Conservation (phyloP, 2,113 vertebrate species). For the Catharus fuscescens region DNA sequence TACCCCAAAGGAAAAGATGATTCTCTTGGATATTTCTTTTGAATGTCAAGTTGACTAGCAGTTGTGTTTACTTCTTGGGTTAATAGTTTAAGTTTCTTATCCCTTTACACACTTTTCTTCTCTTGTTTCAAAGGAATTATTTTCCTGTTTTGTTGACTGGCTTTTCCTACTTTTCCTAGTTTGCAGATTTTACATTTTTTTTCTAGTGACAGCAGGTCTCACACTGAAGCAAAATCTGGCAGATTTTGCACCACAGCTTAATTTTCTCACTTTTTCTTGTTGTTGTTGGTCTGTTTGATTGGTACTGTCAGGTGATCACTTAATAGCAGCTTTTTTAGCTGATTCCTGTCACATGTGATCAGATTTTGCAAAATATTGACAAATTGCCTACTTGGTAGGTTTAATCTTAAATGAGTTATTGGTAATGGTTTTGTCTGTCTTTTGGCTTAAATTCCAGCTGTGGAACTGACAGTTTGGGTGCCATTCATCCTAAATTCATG, state of each 20-base stretch:
- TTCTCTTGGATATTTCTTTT: slow-evolving; percentile 15
- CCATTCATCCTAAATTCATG: background rate
- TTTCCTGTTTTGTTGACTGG: background rate
- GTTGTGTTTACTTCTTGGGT: slow-evolving; percentile 27
- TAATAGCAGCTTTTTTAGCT: background rate
- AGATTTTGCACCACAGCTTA: background rate
- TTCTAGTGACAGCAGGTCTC: background rate
- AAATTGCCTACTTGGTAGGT: background rate
- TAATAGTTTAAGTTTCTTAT: background rate
- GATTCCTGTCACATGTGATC: background rate
- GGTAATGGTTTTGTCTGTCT: background rate
- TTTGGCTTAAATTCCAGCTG: background rate
- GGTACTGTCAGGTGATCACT: background rate
- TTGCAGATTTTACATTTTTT: background rate
- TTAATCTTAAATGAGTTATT: background rate
- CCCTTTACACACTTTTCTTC: background rate
- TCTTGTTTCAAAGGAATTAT: background rate
- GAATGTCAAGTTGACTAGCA: background rate
- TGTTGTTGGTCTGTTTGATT: background rate
- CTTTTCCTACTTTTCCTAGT: background rate
- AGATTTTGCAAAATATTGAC: background rate
- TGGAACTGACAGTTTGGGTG: background rate
- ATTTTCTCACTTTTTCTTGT: background rate
- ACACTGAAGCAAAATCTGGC: background rate
- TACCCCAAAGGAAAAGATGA: slow-evolving; percentile 44